Base-by-base conservation (phyloP, 2,888 invertebrate genomes). In the Campopleginae sp. region DNA sequence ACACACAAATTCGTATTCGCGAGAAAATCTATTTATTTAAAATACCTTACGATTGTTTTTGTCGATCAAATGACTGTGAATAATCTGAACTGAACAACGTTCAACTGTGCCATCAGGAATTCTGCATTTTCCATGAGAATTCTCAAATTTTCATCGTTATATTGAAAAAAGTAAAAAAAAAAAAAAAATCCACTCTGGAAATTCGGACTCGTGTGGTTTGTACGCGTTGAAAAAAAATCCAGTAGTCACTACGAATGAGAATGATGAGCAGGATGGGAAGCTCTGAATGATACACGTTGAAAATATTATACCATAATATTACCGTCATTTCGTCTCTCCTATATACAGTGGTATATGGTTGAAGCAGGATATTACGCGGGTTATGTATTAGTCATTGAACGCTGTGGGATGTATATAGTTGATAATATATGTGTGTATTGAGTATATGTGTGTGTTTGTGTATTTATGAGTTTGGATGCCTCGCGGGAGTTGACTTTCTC, bases 401-500 rank as follows among this genome's bases (percentile, higher is more conserved):
- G 19, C 7, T 42, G 42, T 54, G 72, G 27, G 5, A 58, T 71
- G 38, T 71, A 71, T 51, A 31, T 42, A 23, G 54, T 31, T 38
- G 19, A 72, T 23, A 12, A 54, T 58, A 27, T 58, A 58, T 27
- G n/a, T 58, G 8, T 54, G 54, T 54, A 54, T 19, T 51, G 7
- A 8, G 17, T 10, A 23, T 33, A 70, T 48, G 10, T 23, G 1
- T 38, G 38, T 31, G 17, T 75, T 27, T 12, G 33, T 44, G 33
- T 27, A 48, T 54, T 42, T 77, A 66, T 51, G 66, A 66, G 12
- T 33, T 63, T 72, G 48, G 81, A 77, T 81, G 84, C 84, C 84
- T 81, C 77, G 61, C 77, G 80, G 48, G 76, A 84, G 61, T 81
- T 78, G 80, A 84, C 84, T 84, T 84, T 84, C 84, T 81, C 81